Base-by-base conservation (phyloP, 2,797 vertebrate genomes). In the Tenualosa thibaudeaui region DNA sequence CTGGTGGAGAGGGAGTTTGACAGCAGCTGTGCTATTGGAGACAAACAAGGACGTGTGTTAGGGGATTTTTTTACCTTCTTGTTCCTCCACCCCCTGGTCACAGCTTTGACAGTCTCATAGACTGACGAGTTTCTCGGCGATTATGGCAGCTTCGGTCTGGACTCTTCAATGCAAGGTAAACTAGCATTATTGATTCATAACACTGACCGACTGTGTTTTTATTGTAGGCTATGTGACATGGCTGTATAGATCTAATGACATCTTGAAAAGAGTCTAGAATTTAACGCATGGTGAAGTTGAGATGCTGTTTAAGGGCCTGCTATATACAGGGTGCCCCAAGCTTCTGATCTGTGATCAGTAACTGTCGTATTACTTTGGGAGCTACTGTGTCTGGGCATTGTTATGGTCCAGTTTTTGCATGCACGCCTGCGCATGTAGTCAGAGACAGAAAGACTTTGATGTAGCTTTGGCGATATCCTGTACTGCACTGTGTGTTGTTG, bases 1-100 rank as follows among this genome's bases (percentile, higher is more conserved):
- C 58, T 89, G 90, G 89, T 89, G 89, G 89, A 90, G 91, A 89
- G 89, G 91, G 92, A 91, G 90, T 95, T 92, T 96, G 95, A 95
- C 95, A 95, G 95, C 93, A 88, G 91, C 91, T 90, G 90, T 89
- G 88, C 89, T 88, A 89, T 82, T 86, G 89, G 90, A 89, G 88
- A 88, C 90, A 88, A 92, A 92, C 92, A 88, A 90, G 94, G 92
- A 93, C 92, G 89, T 82, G 86, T 86, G 83, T 56, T 89, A 85
- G 86, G 88, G 89, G 88, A 82, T 85, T 87, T 58, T 84, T 19
- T 46, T 82, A 78, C 86, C 83, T 40, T 46, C 71, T 78, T 78
- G 71, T 78, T 78, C 53, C 81, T 40, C 71, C 71, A 78, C 71
- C 71, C 71, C 71, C 40, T 62, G 71, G 71, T 78, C 40, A 40